Evolutionary conservation across 2,113 vertebrate species (phyloP).

Genomic region (Notiomystis cincta): DNA sequence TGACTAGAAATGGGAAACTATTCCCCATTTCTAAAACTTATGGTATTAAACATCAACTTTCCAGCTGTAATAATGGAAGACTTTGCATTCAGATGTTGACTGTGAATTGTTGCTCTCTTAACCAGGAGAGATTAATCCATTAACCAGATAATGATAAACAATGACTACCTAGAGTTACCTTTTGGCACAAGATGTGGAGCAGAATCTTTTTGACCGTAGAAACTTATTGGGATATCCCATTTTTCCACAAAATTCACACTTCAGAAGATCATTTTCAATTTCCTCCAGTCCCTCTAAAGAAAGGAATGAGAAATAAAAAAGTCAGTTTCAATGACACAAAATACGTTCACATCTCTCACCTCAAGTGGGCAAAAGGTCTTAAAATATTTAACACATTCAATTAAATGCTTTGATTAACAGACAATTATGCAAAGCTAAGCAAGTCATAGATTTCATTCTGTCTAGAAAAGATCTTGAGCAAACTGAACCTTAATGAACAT

Average conservation of each 20-base stretch:
- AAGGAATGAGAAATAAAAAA: background rate
- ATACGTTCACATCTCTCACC: background rate
- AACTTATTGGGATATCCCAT: conserved; percentile 91
- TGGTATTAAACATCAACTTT: background rate
- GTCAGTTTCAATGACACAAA: background rate
- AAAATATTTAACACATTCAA: background rate
- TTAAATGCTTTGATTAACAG: background rate
- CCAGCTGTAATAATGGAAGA: background rate
- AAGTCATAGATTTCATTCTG: background rate
- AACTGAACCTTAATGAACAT: background rate
- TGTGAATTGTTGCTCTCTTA: background rate
- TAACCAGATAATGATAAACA: background rate
- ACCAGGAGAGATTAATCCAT: background rate
- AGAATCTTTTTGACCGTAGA: conserved; percentile 93
- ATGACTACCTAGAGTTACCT: conserved; percentile 71
- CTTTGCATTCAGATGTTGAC: background rate
- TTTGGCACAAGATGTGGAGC: conserved; percentile 94
- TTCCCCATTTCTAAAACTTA: background rate
- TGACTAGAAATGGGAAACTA: background rate
- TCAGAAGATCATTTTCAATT: conserved; percentile 84
- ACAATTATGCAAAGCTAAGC: background rate
- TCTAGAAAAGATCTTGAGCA: background rate
- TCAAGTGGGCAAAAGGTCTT: background rate
- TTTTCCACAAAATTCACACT: conserved; percentile 96
- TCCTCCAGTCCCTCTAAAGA: conserved; percentile 81